Base-by-base conservation (phyloP, 1,140 invertebrate genomes). In the Amyelois transitella region DNA sequence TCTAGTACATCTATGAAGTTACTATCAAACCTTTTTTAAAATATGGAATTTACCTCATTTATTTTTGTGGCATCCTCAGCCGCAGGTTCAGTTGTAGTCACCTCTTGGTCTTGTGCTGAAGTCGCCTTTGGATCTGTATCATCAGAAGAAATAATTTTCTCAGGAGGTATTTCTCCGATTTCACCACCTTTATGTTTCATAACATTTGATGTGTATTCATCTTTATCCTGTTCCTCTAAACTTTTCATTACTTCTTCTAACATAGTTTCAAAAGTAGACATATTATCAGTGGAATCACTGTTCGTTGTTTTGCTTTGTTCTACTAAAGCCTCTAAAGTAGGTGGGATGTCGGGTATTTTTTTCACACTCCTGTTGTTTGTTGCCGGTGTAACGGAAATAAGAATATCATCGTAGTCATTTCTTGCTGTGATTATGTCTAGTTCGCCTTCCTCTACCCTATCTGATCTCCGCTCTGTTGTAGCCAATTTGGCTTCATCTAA, bases 231-330 rank as follows among this genome's bases (percentile, higher is more conserved):
- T 60, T 89, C 82, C 66, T 89, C 88, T 55, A 89, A 79, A 68
- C 77, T 88, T 67, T 88, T 88, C 88, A 89, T 89, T 1, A 89
- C 87, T 65, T 89, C 87, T 78, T 89, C 88, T 25, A 89, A 61
- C 80, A 89, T 88, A 48, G 75, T 89, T 69, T 89, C 88, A 63
- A 89, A 88, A 19, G 81, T 88, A 0, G 86, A 88, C 71, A 79
- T 78, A 3, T 65, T 53, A 17, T 87, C 85, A 28, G 60, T 55
- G 0, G 72, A 66, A 49, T 84, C 81, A 44, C 60, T 72, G 56
- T 79, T 86, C 2, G 74, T 74, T 5, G 76, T 73, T 75, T 86
- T 85, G 53, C 72, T 82, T 58, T 86, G 84, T 64, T 87, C 79
- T 19, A 87, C 80, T 22, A 82, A 66, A 52, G 81, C 80, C 77